Conservation (phyloP, 2,113 vertebrate species). For the Sarotherodon lohbergeri region DNA sequence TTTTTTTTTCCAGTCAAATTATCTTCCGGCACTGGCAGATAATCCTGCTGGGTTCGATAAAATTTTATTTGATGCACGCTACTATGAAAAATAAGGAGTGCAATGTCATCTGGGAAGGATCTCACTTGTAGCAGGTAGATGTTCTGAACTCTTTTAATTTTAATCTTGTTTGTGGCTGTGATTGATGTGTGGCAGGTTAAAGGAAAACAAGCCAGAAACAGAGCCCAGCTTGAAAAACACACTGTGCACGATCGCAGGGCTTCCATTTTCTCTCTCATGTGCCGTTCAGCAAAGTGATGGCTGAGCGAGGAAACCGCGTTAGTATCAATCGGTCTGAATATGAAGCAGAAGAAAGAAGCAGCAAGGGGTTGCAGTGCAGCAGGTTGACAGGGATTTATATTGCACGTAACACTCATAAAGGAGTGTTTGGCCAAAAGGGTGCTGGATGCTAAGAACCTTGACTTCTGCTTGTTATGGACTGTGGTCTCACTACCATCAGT, state of each 20-base stretch:
- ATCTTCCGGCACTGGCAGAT: neutral
- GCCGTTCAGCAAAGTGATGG: neutral
- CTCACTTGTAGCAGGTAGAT: conserved; percentile 1
- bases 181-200: neutral
- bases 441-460: neutral
- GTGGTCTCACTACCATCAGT: neutral
- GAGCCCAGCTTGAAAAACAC: neutral
- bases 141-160: neutral
- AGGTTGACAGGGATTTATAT: neutral
- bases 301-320: neutral
- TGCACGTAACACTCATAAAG: neutral
- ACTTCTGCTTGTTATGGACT: neutral
- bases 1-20: neutral
- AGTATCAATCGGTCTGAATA: neutral
- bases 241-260: neutral
- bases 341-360: neutral
- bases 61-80: neutral
- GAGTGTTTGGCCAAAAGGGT: neutral
- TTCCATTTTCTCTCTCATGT: neutral
- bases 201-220: neutral
- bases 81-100: neutral
- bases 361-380: neutral
- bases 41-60: neutral
- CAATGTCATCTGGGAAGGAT: neutral
- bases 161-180: neutral